Evolutionary conservation across 1,140 invertebrate species (phyloP), one percentile per base, ranked within the genome.

Genomic region (Drosophila parabipectinata): DNA sequence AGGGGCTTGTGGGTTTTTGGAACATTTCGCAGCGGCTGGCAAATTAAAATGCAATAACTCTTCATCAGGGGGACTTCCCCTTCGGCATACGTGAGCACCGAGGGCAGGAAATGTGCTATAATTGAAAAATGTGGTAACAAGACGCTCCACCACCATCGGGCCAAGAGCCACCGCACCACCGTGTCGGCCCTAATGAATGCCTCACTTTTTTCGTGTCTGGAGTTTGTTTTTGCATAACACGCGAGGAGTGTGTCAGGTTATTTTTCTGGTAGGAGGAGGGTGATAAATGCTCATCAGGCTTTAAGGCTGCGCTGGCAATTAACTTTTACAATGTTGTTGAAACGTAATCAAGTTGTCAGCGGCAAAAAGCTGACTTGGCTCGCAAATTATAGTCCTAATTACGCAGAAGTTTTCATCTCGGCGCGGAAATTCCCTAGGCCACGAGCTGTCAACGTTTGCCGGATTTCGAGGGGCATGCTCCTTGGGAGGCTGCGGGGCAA

Each of bases 121-220:
- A 90, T 90, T 90, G 88, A 81, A 84, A 90, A 90, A 90, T 90
- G 88, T 90, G 88, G 88, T 90, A 90, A 90, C 88, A 90, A 90
- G 77, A 76, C 80, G 72, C 82, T 87, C 60, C 52, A 34, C 66
- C 39, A 26, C 24, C 59, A 28, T 28, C 34, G 8, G 24, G 34
- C 12, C 18, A n/a, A 45, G 6, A 21, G 44, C 28, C 37, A 10
- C 30, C 24, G 58, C 50, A 41, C 48, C 58, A 53, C 63, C 75
- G 79, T 78, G 78, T 80, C 82, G 75, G 77, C 56, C 79, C 79
- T 90, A 90, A 90, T 88, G 88, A 90, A 84, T 88, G 66, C 72
- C 61, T 48, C 72, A 71, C 72, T 88, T 83, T 83, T 81, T 82
- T 64, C 47, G 50, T 66, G 69, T 73, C 61, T 71, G 44, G 52